A percentile compares a stretch with the other conserved stretches of the same genome.
phyloP scores from a whole-genome alignment of 2,113 vertebrate species.

The Mustelus asterias region DNA sequence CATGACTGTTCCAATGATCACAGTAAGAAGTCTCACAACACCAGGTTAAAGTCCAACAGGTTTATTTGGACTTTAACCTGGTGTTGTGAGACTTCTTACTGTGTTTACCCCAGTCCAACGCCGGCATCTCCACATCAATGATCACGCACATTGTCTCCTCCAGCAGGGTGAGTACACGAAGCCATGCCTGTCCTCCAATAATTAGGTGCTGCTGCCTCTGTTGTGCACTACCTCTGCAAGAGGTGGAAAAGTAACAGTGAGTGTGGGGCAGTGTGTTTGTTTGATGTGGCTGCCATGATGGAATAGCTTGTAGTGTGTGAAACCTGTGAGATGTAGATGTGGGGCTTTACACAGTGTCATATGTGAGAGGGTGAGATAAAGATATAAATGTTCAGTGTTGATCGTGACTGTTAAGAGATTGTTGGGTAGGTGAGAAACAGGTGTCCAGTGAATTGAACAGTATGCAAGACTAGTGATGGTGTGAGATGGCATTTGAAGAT shows the following conservation, averaged over 20 bases:
- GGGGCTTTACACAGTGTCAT: not conserved
- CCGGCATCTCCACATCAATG: too few species aligned
- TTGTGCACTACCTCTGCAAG: not conserved
- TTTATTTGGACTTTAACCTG: too few species aligned
- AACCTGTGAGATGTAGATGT: not conserved
- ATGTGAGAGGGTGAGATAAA: not conserved
- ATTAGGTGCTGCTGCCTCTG: not conserved
- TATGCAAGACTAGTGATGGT: not conserved
- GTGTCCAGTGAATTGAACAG: not conserved
- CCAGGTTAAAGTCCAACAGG: too few species aligned
- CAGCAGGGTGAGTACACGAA: not conserved
- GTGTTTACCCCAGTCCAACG: too few species aligned
- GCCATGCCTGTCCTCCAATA: not conserved
- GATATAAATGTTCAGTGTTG: not conserved
- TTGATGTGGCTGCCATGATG: not conserved
- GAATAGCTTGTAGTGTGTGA: not conserved
- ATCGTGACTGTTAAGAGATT: not conserved
- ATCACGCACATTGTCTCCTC: too few species aligned
- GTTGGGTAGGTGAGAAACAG: not conserved
- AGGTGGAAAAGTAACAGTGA: not conserved
- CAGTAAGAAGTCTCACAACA: too few species aligned
- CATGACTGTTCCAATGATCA: too few species aligned
- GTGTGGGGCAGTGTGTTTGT: not conserved
- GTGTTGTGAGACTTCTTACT: too few species aligned
- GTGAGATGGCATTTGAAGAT: not conserved